Percentiles rank a stretch among this genome's conserved stretches.
Evolutionary conservation across 2,888 invertebrate species (phyloP).

Genomic region (Agrochola circellaris): DNA sequence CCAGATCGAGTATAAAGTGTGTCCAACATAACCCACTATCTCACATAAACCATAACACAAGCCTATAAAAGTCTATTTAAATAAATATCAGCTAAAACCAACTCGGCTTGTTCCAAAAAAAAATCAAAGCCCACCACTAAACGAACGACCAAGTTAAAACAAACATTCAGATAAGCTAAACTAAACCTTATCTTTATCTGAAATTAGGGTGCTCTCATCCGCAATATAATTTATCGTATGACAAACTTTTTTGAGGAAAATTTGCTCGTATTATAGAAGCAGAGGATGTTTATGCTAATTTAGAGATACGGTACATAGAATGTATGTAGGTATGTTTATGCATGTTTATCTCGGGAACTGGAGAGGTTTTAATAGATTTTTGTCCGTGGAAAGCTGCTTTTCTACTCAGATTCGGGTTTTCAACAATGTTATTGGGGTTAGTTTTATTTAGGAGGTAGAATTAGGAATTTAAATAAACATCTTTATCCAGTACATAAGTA

Average conservation of each 20-base stretch:
- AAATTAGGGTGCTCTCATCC: constrained; percentile 41
- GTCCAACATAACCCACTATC: not conserved
- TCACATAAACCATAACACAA: constrained; percentile 42
- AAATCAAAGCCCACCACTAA: constrained; percentile 57
- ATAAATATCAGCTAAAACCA: constrained; percentile 55
- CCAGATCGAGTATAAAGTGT: not conserved
- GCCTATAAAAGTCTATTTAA: constrained; percentile 53
- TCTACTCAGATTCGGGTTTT: constrained; percentile 4
- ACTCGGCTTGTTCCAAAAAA: constrained; percentile 44
- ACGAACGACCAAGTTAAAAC: constrained; percentile 47
- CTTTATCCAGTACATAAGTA: not conserved
- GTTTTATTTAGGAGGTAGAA: constrained; percentile 16
- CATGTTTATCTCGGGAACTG: constrained; percentile 55
- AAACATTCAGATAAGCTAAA: constrained; percentile 55
- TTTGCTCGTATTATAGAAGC: constrained; percentile 50
- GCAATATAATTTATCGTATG: constrained; percentile 58
- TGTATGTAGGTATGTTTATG: constrained; percentile 52
- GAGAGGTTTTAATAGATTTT: constrained; percentile 60
- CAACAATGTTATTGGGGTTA: not conserved
- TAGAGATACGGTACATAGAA: constrained; percentile 36
- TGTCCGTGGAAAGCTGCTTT: constrained; percentile 12
- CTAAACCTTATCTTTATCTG: constrained; percentile 39
- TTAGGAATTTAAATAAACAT: not conserved
- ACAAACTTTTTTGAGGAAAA: constrained; percentile 65
- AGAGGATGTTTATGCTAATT: constrained; percentile 62